phyloP scores from a whole-genome alignment of 2,797 vertebrate genomes.

The Molossus molossus region DNA sequence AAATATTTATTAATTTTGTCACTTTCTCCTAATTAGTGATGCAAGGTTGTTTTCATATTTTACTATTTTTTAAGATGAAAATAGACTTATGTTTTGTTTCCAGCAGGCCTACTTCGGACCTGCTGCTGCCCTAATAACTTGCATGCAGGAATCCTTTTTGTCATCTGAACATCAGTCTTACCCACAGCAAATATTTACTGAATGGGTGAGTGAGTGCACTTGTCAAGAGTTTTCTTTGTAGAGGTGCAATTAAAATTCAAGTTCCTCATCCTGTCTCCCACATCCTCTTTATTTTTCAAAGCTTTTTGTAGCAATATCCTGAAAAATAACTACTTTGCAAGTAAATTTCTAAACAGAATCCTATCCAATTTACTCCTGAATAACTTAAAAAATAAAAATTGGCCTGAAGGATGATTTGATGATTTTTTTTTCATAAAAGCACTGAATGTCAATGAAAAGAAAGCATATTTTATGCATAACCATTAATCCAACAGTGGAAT shows the following conservation, averaged over 20 bases:
- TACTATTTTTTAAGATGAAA: conserved; percentile 45
- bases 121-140: background rate
- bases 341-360: conserved; percentile 58
- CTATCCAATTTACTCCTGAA: background rate
- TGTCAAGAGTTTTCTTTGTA: conserved; percentile 67
- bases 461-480: background rate
- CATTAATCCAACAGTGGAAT: conserved; percentile 13
- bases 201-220: background rate
- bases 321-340: conserved; percentile 68
- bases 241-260: conserved; percentile 64
- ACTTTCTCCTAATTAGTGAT: conserved; percentile 48
- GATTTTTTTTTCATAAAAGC: conserved; percentile 61
- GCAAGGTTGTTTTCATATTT: conserved; percentile 11
- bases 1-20: background rate
- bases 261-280: conserved; percentile 55
- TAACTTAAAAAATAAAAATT: conserved; percentile 62
- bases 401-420: background rate
- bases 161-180: conserved; percentile 29
- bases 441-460: conserved; percentile 11
- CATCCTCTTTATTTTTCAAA: conserved; percentile 60
- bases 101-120: background rate
- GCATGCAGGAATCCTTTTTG: conserved; percentile 6
- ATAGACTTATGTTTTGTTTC: background rate
- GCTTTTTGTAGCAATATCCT: conserved; percentile 49
- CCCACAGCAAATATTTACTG: conserved; percentile 63